Percentiles rank a stretch among this genome's conserved stretches.
These are phyloP conservation scores for cattle (Bos taurus) DNA, from an alignment of 2,113 vertebrate species.

Conservation along the genomic window DNA sequence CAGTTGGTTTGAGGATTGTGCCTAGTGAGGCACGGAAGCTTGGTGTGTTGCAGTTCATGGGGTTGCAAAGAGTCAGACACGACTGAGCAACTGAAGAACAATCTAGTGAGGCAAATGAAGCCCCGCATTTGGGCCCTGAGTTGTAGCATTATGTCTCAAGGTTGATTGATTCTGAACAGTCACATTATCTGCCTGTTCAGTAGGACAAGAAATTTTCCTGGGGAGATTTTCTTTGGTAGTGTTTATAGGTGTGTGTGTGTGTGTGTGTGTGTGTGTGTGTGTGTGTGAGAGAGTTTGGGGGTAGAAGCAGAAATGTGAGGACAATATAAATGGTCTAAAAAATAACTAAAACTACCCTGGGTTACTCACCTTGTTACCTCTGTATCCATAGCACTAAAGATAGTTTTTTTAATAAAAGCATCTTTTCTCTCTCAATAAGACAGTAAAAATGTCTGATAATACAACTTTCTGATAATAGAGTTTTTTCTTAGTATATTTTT, in stretches of 20 bases:
- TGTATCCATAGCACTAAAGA: not conserved
- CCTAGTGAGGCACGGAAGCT: not conserved
- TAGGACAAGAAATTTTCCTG: not conserved
- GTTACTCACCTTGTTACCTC: not conserved
- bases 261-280: not conserved
- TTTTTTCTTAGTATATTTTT: not conserved
- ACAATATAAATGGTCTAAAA: not conserved
- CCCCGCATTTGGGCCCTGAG: not conserved
- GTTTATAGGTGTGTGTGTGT: not conserved
- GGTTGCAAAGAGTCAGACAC: not conserved
- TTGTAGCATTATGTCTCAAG: not conserved
- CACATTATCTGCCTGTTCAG: not conserved
- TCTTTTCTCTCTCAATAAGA: not conserved
- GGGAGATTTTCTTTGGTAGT: not conserved
- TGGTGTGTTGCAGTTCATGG: not conserved
- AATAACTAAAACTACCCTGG: not conserved
- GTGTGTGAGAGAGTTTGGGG: not conserved
- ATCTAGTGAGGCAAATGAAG: not conserved
- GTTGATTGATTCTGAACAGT: not conserved
- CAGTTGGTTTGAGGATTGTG: not conserved
- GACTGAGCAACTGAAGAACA: not conserved
- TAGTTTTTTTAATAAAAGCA: not conserved
- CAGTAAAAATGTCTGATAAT: not conserved
- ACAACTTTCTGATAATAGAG: not conserved
- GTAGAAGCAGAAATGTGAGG: not conserved